phyloP scores from a whole-genome alignment of 2,888 invertebrate genomes.

The Fragum fragum region DNA sequence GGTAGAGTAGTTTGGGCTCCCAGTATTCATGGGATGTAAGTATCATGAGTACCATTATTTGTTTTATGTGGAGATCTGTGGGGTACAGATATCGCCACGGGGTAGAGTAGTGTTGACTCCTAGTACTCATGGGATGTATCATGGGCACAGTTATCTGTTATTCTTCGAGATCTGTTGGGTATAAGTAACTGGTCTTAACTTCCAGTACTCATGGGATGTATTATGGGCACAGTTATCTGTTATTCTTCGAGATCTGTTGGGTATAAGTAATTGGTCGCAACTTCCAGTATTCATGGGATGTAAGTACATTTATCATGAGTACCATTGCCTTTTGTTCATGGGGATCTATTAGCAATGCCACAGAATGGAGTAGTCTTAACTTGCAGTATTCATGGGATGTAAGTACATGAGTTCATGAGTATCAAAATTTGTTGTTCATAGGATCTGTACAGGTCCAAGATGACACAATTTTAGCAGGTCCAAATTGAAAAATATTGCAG shows the following conservation, averaged over 20 bases:
- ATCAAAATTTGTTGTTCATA: too few relatives aligned
- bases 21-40: conserved; percentile 83
- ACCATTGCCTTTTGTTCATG: conserved; percentile 47
- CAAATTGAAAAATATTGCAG: too few relatives aligned
- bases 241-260: conserved; percentile 77
- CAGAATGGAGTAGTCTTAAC: too few relatives aligned
- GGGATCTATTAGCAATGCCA: too few relatives aligned
- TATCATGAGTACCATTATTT: conserved; percentile 33
- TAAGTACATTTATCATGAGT: too few relatives aligned
- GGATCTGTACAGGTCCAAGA: too few relatives aligned
- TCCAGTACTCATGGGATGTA: conserved; percentile 79
- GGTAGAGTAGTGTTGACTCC: conserved; percentile 81
- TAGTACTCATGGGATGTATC: conserved; percentile 80
- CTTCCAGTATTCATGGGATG: conserved; percentile 82
- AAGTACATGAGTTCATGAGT: too few relatives aligned
- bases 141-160: too few relatives aligned
- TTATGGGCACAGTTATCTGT: too few relatives aligned
- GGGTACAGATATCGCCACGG: conserved; percentile 84
- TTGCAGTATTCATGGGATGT: too few relatives aligned
- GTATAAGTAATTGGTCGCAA: conserved; percentile 83
- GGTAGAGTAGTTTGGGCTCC: conserved; percentile 82
- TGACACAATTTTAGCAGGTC: too few relatives aligned
- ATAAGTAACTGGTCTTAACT: conserved; percentile 84
- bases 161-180: conserved; percentile 77
- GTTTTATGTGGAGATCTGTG: conserved; percentile 74